phyloP scores from a whole-genome alignment of 1,140 invertebrate genomes.

The Cotesia glomerata region DNA sequence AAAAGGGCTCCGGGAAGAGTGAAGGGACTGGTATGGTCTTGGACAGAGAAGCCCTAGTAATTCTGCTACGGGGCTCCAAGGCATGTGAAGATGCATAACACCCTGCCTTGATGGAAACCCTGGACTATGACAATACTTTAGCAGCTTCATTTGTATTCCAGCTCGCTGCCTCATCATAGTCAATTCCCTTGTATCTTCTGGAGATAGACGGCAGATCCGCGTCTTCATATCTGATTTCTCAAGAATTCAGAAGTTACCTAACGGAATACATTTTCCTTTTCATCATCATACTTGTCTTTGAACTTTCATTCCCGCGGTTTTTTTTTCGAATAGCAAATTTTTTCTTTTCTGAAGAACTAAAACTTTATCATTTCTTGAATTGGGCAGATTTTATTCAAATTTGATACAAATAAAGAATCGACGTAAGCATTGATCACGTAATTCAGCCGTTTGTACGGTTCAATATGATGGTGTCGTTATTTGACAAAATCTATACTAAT shows the following conservation, averaged over 20 bases:
- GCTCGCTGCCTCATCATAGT: constrained; percentile 1
- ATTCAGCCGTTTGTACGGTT: too few species aligned
- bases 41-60: too few species aligned
- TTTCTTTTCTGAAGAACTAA: not conserved
- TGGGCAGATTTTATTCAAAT: not conserved
- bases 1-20: too few species aligned
- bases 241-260: not conserved
- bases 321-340: not conserved
- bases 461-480: too few species aligned
- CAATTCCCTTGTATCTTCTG: constrained; percentile 4
- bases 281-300: too few species aligned
- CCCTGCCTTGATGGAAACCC: not conserved
- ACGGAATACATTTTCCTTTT: not conserved
- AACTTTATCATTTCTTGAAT: not conserved
- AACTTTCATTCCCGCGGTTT: too few species aligned
- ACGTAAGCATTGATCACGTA: too few species aligned
- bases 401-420: too few species aligned
- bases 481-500: too few species aligned
- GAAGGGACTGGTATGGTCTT: not conserved
- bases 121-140: too few species aligned
- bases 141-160: not conserved
- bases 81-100: not conserved
- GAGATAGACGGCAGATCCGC: not conserved
- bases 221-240: not conserved
- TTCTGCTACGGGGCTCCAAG: not conserved